These are phyloP conservation scores for Gallinago media DNA, from an alignment of 2,113 vertebrate species.

Conservation along the genomic window DNA sequence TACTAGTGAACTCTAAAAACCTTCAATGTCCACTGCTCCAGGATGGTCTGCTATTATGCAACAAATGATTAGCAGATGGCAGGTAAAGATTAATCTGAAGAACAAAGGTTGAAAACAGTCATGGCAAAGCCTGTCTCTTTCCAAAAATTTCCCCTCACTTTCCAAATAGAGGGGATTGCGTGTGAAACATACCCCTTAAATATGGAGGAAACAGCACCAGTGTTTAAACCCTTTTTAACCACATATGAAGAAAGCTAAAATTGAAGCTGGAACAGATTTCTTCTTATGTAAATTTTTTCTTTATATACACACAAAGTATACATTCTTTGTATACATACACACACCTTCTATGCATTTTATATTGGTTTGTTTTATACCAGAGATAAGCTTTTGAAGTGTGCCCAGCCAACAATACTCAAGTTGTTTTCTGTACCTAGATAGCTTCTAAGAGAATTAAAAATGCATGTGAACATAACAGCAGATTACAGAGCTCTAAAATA, in stretches of 20 bases:
- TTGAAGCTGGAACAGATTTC: background rate
- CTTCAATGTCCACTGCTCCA: background rate
- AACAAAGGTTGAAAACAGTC: background rate
- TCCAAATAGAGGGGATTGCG: background rate
- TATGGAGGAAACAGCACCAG: background rate
- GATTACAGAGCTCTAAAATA: background rate
- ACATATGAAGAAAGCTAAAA: background rate
- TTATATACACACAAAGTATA: background rate
- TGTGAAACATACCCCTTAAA: background rate
- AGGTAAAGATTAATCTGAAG: background rate
- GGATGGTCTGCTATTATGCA: background rate
- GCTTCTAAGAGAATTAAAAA: background rate
- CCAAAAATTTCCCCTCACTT: background rate
- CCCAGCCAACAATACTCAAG: background rate
- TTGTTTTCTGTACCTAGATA: background rate
- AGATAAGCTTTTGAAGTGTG: background rate
- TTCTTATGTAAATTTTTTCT: background rate
- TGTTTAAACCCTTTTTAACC: background rate
- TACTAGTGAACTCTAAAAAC: background rate
- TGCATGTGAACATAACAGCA: background rate
- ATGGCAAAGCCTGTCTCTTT: background rate
- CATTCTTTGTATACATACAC: background rate
- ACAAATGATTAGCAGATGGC: background rate
- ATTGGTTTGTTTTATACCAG: background rate
- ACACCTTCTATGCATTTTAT: background rate